A percentile compares a stretch with the other conserved stretches of the same genome.
phyloP scores from a whole-genome alignment of 1,140 invertebrate species.

The Penaeus indicus region DNA sequence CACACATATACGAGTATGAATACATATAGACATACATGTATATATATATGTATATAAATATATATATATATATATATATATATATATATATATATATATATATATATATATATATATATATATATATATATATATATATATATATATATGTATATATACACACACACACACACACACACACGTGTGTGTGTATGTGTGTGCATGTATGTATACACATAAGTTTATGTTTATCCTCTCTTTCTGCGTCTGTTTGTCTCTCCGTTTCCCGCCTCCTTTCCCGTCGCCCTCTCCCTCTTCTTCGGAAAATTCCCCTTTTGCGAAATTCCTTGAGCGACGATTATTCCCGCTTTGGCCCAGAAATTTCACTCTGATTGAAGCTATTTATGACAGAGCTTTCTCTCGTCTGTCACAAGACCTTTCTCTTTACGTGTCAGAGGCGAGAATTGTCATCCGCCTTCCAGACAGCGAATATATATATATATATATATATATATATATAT shows the following conservation, averaged over 20 bases:
- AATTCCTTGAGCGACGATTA: too few species aligned
- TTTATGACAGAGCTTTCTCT: not conserved
- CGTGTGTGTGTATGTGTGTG: not conserved
- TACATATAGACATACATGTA: constrained; percentile 23
- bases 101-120: too few species aligned
- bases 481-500: constrained; percentile 51
- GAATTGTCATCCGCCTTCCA: not conserved
- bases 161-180: constrained; percentile 9
- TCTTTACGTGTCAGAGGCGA: not conserved
- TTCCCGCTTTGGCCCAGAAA: too few species aligned
- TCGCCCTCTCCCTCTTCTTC: too few species aligned
- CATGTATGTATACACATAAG: not conserved
- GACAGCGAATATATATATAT: constrained; percentile 25
- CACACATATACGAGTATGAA: not conserved
- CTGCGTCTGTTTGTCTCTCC: constrained; percentile 30
- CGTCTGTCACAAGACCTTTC: not conserved
- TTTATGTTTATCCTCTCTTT: constrained; percentile 13
- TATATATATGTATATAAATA: constrained; percentile 5
- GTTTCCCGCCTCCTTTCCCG: constrained; percentile 21
- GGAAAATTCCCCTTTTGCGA: too few species aligned
- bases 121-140: constrained; percentile 20
- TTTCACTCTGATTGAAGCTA: too few species aligned
- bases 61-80: not conserved
- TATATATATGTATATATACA: not conserved
- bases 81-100: too few species aligned